Conservation (phyloP, 2,113 vertebrate species). For the Rissa tridactyla region DNA sequence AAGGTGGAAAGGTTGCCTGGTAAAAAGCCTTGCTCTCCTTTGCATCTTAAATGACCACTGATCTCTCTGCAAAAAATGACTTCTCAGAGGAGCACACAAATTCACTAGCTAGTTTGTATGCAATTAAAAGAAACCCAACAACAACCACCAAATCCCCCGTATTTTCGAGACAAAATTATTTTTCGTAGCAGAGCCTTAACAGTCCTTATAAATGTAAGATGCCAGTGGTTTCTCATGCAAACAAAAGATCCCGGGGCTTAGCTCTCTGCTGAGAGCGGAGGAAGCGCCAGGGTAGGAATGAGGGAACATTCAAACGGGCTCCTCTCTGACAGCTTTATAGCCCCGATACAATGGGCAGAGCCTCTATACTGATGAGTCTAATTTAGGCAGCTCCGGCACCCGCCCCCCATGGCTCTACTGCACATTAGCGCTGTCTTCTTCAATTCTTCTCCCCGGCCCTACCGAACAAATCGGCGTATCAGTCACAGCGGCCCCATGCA, state of each 20-base stretch:
- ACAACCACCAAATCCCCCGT: neutral
- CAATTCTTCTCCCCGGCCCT: slow-evolving; percentile 9
- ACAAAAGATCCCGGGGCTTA: slow-evolving; percentile 59
- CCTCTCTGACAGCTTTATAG: slow-evolving; percentile 76
- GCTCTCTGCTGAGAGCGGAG: slow-evolving; percentile 43
- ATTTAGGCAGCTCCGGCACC: slow-evolving; percentile 34
- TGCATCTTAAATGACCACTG: neutral
- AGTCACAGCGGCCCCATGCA: slow-evolving; percentile 23
- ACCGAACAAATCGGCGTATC: slow-evolving; percentile 9
- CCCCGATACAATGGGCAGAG: slow-evolving; percentile 70
- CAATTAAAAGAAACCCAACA: neutral
- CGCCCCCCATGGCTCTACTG: slow-evolving; percentile 4
- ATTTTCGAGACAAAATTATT: slow-evolving; percentile 31
- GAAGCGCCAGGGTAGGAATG: slow-evolving; percentile 35
- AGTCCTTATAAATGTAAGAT: slow-evolving; percentile 48
- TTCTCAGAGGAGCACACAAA: neutral
- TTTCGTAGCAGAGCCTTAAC: slow-evolving; percentile 37
- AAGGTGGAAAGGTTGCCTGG: slow-evolving; percentile 14
- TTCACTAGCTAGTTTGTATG: neutral
- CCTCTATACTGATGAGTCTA: slow-evolving; percentile 45
- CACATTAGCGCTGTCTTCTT: neutral
- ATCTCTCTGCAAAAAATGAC: neutral
- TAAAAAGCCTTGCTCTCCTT: neutral
- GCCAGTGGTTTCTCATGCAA: slow-evolving; percentile 66
- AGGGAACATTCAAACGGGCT: slow-evolving; percentile 48